phyloP scores from a whole-genome alignment of 2,797 vertebrate genomes.

The Glossophaga mutica region DNA sequence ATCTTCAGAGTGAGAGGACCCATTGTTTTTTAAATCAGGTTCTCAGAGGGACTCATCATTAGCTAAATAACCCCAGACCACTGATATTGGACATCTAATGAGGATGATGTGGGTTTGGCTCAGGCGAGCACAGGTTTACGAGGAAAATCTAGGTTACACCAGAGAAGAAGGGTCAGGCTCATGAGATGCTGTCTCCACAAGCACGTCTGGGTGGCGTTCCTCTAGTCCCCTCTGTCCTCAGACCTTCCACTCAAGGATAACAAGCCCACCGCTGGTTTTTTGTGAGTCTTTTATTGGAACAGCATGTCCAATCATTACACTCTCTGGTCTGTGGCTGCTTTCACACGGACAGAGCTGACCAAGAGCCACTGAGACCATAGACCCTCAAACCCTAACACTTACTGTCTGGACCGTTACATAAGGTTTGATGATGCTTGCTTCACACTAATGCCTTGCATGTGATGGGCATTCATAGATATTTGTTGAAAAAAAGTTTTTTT shows the following conservation, averaged over 20 bases:
- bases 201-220: not conserved
- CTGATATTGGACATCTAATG: not conserved
- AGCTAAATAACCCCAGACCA: not conserved
- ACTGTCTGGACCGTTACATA: not conserved
- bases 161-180: not conserved
- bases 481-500: not conserved
- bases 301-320: not conserved
- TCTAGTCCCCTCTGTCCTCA: not conserved
- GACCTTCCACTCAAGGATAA: not conserved
- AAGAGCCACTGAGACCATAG: not conserved
- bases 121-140: not conserved
- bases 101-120: not conserved
- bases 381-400: not conserved
- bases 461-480: not conserved
- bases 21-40: not conserved
- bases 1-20: not conserved
- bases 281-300: not conserved
- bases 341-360: not conserved
- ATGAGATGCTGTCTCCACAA: not conserved
- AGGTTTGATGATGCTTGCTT: not conserved
- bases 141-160: not conserved
- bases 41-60: not conserved
- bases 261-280: not conserved
- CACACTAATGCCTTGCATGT: not conserved
- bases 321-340: not conserved